Percentiles rank a stretch among this genome's conserved stretches.
Conservation (phyloP, 2,888 invertebrate species). For the Elegia similella region DNA sequence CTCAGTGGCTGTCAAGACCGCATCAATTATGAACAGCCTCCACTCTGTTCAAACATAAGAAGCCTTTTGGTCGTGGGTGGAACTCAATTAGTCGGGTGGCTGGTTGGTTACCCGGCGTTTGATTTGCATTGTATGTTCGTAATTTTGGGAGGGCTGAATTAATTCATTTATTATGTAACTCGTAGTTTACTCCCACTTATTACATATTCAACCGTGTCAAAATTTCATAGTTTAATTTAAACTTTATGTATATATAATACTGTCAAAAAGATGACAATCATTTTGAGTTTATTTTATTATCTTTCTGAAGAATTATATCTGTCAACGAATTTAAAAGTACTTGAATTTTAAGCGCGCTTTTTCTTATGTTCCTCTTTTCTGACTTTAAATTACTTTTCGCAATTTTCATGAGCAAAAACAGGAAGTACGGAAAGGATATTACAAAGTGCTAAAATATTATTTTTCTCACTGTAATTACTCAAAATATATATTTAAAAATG, state of each 20-base stretch:
- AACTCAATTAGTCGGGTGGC: constrained; percentile 16
- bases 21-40: not conserved
- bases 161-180: not conserved
- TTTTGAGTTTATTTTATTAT: too few relatives aligned
- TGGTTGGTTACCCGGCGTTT: constrained; percentile 15
- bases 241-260: too few relatives aligned
- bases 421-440: constrained; percentile 20
- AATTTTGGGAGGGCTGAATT: constrained; percentile 3
- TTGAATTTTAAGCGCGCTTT: constrained; percentile 26
- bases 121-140: constrained; percentile 13
- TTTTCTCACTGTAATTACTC: not conserved
- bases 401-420: constrained; percentile 30
- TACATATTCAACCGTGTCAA: not conserved
- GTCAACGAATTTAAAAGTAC: not conserved
- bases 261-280: too few relatives aligned
- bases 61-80: not conserved
- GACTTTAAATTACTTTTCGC: constrained; percentile 32
- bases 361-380: constrained; percentile 25
- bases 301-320: too few relatives aligned
- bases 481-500: constrained; percentile 3
- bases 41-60: constrained; percentile 2
- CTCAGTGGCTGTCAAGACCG: constrained; percentile 5
- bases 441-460: constrained; percentile 25
- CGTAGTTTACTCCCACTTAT: not conserved
- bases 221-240: too few relatives aligned